Percentiles rank a stretch among this genome's conserved stretches.
Conservation (phyloP, 2,888 invertebrate genomes). For the Latrodectus hesperus region DNA sequence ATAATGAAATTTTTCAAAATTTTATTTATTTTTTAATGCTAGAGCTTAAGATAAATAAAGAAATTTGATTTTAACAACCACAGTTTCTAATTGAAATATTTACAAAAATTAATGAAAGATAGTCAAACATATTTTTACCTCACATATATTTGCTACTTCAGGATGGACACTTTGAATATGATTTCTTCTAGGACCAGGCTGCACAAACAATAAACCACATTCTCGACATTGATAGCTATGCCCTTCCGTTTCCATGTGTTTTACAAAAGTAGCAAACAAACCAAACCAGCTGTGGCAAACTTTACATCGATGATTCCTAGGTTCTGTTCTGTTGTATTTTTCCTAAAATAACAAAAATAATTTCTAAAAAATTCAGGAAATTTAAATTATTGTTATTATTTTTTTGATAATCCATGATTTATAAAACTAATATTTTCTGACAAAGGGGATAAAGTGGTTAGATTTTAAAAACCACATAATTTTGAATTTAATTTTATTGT, state of each 20-base stretch:
- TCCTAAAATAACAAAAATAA: conserved; percentile 49
- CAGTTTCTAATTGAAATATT: background rate
- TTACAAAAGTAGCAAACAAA: conserved; percentile 71
- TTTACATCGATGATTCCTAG: conserved; percentile 72
- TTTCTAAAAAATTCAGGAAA: background rate
- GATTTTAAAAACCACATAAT: no score
- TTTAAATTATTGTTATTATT: no score
- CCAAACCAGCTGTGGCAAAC: conserved; percentile 72
- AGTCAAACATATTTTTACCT: conserved; percentile 52
- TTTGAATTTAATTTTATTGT: no score
- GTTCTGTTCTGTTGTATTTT: conserved; percentile 71
- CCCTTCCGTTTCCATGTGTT: conserved; percentile 72
- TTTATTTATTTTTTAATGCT: no score
- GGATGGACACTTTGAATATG: conserved; percentile 72
- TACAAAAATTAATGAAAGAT: background rate
- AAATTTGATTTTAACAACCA: no score
- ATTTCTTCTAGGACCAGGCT: conserved; percentile 71
- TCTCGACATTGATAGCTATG: conserved; percentile 71
- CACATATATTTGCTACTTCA: conserved; percentile 71
- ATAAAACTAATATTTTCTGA: no score
- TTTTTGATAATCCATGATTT: no score
- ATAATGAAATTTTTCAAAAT: no score
- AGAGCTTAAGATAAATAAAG: no score
- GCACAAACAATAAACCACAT: conserved; percentile 71
- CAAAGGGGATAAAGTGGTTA: no score